phyloP scores from a whole-genome alignment of 2,797 vertebrate genomes.

The Sebastiscus tertius region DNA sequence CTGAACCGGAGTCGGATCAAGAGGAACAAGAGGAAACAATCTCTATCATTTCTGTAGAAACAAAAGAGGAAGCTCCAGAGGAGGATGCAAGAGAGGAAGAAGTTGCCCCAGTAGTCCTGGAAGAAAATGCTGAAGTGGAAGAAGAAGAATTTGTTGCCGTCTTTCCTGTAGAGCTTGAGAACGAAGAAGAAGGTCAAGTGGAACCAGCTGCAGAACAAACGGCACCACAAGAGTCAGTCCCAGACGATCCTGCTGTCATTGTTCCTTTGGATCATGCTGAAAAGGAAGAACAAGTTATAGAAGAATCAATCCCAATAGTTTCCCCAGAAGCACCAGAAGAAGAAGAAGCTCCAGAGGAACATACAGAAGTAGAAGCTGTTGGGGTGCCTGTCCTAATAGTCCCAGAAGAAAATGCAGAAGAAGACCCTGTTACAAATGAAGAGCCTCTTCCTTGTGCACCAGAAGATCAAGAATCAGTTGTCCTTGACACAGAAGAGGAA shows the following conservation, averaged over 20 bases:
- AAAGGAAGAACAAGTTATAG: neutral
- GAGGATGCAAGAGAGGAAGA: neutral
- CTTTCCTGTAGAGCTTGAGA: neutral
- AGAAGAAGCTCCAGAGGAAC: neutral
- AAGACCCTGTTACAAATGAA: neutral
- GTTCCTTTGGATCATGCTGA: neutral
- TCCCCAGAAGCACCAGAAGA: neutral
- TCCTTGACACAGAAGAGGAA: neutral
- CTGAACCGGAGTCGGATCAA: neutral
- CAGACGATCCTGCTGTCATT: neutral
- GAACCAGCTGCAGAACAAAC: neutral
- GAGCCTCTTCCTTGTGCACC: neutral
- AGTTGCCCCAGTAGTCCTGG: neutral
- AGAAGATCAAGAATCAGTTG: conserved; percentile 16
- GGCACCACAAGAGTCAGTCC: neutral
- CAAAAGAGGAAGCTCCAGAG: neutral
- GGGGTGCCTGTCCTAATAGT: neutral
- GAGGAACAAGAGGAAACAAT: neutral
- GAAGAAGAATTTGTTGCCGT: conserved; percentile 12
- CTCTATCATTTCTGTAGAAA: neutral
- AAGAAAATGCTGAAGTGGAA: neutral
- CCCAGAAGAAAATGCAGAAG: neutral
- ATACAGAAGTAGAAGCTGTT: neutral
- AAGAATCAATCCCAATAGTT: neutral
- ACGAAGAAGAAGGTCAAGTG: neutral